Evolutionary conservation across 2,113 vertebrate genomes (phyloP).

Genomic region (Strix uralensis): DNA sequence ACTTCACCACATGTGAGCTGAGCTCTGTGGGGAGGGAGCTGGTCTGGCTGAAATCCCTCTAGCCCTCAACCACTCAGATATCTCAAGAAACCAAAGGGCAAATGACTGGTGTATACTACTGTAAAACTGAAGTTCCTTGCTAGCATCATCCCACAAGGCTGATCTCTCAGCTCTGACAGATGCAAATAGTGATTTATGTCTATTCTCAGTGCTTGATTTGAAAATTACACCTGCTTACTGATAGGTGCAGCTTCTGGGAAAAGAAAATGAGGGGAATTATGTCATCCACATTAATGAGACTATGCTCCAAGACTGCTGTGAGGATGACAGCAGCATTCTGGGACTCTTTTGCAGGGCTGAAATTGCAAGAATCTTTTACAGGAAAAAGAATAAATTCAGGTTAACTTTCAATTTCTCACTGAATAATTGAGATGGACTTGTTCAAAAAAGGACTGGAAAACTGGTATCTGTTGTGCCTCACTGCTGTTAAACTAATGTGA

Average conservation of each 20-base stretch:
- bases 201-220: neutral
- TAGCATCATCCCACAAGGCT: neutral
- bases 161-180: neutral
- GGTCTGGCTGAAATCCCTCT: neutral
- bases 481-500: neutral
- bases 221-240: neutral
- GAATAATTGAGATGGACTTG: neutral
- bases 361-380: neutral
- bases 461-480: neutral
- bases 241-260: neutral
- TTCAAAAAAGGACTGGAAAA: neutral
- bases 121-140: neutral
- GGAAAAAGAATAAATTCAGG: neutral
- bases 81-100: neutral
- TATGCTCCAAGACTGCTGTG: neutral
- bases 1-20: neutral
- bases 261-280: neutral
- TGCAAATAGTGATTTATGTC: neutral
- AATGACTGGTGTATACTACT: neutral
- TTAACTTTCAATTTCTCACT: neutral
- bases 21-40: neutral
- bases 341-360: neutral
- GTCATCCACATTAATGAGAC: neutral
- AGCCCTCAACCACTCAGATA: neutral
- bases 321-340: neutral